Percentiles rank a stretch among this genome's conserved stretches.
These are phyloP conservation scores for Sinelater perroti DNA, from an alignment of 2,888 invertebrate genomes.

Conservation along the genomic window DNA sequence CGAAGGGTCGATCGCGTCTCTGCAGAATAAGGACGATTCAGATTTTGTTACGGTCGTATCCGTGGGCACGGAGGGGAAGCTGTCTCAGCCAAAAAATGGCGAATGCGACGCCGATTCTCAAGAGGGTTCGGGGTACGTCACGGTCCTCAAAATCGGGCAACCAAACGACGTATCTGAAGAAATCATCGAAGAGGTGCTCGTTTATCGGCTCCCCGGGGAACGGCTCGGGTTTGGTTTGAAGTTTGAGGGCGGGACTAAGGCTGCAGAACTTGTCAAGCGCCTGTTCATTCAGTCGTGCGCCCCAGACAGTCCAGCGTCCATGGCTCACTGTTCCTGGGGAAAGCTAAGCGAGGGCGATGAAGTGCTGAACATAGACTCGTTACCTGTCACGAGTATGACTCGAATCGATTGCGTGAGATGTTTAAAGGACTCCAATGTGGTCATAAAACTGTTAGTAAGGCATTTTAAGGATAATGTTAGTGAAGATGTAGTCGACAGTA, in stretches of 20 bases:
- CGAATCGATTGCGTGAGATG: slow-evolving; percentile 87
- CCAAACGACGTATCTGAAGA: slow-evolving; percentile 55
- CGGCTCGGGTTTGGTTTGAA: slow-evolving; percentile 90
- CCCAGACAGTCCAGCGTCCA: slow-evolving; percentile 86
- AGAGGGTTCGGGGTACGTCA: slow-evolving; percentile 64
- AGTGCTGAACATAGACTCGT: slow-evolving; percentile 85
- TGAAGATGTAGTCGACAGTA: slow-evolving; percentile 50
- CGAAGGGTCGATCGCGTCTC: background rate
- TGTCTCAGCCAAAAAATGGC: slow-evolving; percentile 36
- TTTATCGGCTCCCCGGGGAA: slow-evolving; percentile 88
- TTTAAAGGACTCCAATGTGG: slow-evolving; percentile 86
- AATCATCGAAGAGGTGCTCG: slow-evolving; percentile 76
- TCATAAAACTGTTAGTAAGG: slow-evolving; percentile 77
- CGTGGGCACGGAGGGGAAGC: slow-evolving; percentile 61
- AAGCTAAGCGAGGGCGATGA: slow-evolving; percentile 87
- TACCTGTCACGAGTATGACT: slow-evolving; percentile 81
- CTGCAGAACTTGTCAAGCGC: slow-evolving; percentile 79
- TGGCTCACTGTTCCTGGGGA: slow-evolving; percentile 84
- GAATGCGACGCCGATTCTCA: slow-evolving; percentile 43
- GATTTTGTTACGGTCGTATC: slow-evolving; percentile 71
- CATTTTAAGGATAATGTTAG: slow-evolving; percentile 62
- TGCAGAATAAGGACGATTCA: slow-evolving; percentile 45
- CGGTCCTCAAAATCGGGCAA: slow-evolving; percentile 69
- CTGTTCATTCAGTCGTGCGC: slow-evolving; percentile 91
- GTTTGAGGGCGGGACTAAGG: slow-evolving; percentile 90